A percentile compares a stretch with the other conserved stretches of the same genome.
phyloP scores from a whole-genome alignment of 2,113 vertebrate species.

The Fulmarus glacialis region DNA sequence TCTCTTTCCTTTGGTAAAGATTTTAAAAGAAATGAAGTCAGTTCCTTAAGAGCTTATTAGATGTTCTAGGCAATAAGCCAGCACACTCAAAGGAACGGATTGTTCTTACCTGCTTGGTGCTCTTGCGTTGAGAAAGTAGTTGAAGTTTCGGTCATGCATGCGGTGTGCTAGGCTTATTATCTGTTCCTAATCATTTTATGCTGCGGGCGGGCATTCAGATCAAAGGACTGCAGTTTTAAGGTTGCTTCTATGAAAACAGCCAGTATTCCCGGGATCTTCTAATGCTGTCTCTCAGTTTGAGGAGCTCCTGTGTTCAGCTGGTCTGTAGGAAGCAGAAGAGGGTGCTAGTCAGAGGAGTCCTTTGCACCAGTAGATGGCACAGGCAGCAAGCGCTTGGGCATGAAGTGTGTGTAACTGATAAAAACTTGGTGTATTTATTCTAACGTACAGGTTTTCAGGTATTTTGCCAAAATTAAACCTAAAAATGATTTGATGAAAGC shows the following conservation, averaged over 20 bases:
- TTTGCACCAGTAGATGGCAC: slow-evolving; percentile 33
- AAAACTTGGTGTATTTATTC: background rate
- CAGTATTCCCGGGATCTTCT: fast-evolving
- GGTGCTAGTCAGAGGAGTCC: fast-evolving
- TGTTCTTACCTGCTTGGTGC: background rate
- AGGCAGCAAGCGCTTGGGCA: background rate
- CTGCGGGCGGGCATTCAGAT: background rate
- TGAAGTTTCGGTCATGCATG: background rate
- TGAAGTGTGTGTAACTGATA: fast-evolving
- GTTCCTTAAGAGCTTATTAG: background rate
- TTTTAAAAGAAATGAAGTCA: background rate
- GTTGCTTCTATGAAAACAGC: background rate
- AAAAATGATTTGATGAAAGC: background rate
- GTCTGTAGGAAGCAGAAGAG: background rate
- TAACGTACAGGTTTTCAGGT: too few species aligned
- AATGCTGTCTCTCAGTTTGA: background rate
- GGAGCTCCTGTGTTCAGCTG: background rate
- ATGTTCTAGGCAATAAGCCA: background rate
- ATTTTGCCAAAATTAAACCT: background rate
- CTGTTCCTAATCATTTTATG: fast-evolving
- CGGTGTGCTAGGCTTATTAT: background rate
- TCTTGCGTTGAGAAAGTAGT: background rate
- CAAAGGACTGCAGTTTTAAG: background rate
- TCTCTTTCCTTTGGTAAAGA: background rate
- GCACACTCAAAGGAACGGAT: background rate